Base-by-base conservation (phyloP, 37 sponge, comb jelly and placozoan species). In the Hexactinellida sp. region DNA sequence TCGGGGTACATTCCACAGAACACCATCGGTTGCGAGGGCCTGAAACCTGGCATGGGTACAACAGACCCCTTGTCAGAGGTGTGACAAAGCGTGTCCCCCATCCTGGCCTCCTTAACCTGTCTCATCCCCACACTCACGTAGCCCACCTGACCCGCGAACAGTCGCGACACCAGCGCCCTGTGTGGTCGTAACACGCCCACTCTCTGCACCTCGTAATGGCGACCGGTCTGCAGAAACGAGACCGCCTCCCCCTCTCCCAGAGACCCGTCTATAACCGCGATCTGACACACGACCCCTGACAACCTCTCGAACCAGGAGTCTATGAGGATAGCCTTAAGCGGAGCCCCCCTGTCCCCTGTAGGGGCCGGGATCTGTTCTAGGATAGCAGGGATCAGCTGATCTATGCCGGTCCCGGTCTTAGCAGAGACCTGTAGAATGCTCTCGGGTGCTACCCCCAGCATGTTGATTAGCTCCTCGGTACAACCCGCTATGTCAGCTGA, bases 51-150 rank as follows among this genome's bases (percentile, higher is more conserved):
- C 24, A 91, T 63, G 23, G 95, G 92, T 36, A 38, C 24, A 28
- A 92, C 89, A 0, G 54, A 25, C 9, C 13, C 9, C 16, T 47
- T 47, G 32, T 87, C 84, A 21, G 55, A 82, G 0, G 90, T 54
- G 54, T 90, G 85, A 54, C 90, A 86, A n/a, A 95, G 90, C 0
- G 99, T 98, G 83, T 98, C 99, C 38, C 99, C 99, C n/a, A 98
- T 89, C 37, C 82, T 84, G 28, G 96, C 90, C 54, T 98, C 94
- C 3, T 83, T 51, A 36, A 87, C 87, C 54, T 38, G 85, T n/a
- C 86, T 88, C 91, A 98, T 95, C 38, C 91, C 92, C 55, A 91
- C 36, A 36, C 92, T 86, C 16, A 93, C 55, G 37, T 93, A 98
- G 0, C 99, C 99, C 25, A 98, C 93, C 54, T 98, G 99, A 0